Base-by-base conservation (phyloP, 2,797 vertebrate species). In the Phoeniculus purpureus region DNA sequence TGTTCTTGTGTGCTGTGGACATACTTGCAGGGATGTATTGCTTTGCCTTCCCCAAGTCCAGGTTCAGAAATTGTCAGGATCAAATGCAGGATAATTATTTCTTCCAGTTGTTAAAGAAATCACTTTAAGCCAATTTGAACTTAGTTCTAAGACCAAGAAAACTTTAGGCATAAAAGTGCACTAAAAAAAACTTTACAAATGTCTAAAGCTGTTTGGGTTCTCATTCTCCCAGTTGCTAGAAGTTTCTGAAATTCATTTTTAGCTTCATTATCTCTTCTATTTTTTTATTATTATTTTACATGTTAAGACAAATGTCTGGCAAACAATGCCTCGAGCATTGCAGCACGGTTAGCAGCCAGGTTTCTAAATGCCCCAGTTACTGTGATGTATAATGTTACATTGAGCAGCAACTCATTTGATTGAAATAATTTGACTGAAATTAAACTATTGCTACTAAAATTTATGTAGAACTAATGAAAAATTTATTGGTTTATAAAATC, bases 401-500 rank as follows among this genome's bases (percentile, higher is more conserved):
- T 96, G 96, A 93, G 94, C 85, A 92, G 86, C 90, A 95, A 94
- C 92, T 93, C 96, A 92, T 95, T 91, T 94, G 94, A 96, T 96
- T 94, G 92, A 96, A 97, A 97, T 96, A 96, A 96, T 92, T 97
- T 97, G 95, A 96, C 94, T 96, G 94, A 82, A 97, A 97, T 96
- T 97, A 97, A 97, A 96, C 92, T 94, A 96, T 97, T 94, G 96
- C 97, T 93, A 93, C 95, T 94, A 95, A 97, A 97, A 97, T 97
- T 95, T 97, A 96, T 95, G 91, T 97, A 91, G 90, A 97, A 89
- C 94, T 97, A 97, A 97, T 97, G 96, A 97, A 98, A 97, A 97
- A 97, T 97, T 97, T 97, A 98, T 97, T 97, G 86, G 92, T 95
- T 96, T 97, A 95, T 97, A 96, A 97, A 97, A 97, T 65, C 90